These are phyloP conservation scores for Tromatobia lineatoria DNA, from an alignment of 2,888 invertebrate species.

Conservation along the genomic window DNA sequence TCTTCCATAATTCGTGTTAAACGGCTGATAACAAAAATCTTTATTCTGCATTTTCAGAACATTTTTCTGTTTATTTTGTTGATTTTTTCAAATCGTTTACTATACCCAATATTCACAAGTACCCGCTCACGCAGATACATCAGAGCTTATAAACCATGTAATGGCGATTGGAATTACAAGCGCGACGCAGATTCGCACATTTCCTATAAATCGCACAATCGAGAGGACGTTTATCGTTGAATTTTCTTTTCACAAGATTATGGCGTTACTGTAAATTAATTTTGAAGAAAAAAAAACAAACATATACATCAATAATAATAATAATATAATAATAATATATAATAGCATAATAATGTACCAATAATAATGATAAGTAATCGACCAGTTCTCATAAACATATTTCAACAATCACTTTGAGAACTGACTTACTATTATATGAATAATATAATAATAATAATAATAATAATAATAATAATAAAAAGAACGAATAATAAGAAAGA, in stretches of 20 bases:
- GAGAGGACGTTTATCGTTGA: constrained; percentile 64
- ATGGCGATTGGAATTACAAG: constrained; percentile 44
- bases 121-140: constrained; percentile 46
- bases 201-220: constrained; percentile 50
- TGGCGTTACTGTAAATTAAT: constrained; percentile 66
- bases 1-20: constrained; percentile 35
- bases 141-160: constrained; percentile 52
- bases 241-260: constrained; percentile 45
- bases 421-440: constrained; percentile 76
- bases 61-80: constrained; percentile 55
- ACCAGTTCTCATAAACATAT: constrained; percentile 82
- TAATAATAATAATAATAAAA: constrained; percentile 59
- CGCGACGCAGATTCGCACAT: constrained; percentile 9
- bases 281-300: constrained; percentile 66
- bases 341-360: constrained; percentile 65
- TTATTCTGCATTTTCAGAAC: constrained; percentile 53
- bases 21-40: constrained; percentile 59
- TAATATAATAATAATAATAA: constrained; percentile 70
- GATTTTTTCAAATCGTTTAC: constrained; percentile 46
- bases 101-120: constrained; percentile 64
- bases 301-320: constrained; percentile 73
- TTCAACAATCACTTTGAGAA: constrained; percentile 81
- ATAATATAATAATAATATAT: constrained; percentile 56
- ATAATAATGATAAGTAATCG: constrained; percentile 71
- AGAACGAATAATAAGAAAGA: constrained; percentile 76